phyloP scores from a whole-genome alignment of 2,888 invertebrate species.

The Augochlorella aurata region DNA sequence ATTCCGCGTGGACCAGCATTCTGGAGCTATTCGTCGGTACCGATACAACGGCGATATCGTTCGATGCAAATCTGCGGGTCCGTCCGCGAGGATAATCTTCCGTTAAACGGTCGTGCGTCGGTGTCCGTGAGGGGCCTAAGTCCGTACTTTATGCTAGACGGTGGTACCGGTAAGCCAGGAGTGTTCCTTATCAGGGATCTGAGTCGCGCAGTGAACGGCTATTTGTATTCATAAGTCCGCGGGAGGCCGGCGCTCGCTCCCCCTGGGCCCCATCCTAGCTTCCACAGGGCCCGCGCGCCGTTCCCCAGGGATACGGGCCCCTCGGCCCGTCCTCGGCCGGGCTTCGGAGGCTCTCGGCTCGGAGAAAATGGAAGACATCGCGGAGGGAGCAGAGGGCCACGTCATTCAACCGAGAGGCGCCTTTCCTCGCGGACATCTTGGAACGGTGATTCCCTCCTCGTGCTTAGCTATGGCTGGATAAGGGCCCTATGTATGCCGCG shows the following conservation, averaged over 20 bases:
- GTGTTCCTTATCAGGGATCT: constrained; percentile 80
- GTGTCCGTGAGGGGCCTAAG: constrained; percentile 55
- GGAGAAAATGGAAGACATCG: constrained; percentile 48
- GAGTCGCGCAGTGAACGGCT: constrained; percentile 82
- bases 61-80: constrained; percentile 61
- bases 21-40: constrained; percentile 17
- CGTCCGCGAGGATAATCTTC: constrained; percentile 71
- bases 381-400: constrained; percentile 59
- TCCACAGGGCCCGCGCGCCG: constrained; percentile 43
- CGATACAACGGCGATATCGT: constrained; percentile 63
- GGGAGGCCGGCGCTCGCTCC: constrained; percentile 80
- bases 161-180: constrained; percentile 66
- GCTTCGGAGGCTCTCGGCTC: not conserved
- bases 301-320: constrained; percentile 60
- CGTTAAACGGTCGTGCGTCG: constrained; percentile 72
- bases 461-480: constrained; percentile 9
- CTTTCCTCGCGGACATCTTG: constrained; percentile 62
- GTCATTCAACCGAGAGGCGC: constrained; percentile 69
- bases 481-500: constrained; percentile 55
- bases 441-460: constrained; percentile 76
- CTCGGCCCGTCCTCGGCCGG: constrained; percentile 14
- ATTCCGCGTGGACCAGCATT: constrained; percentile 33
- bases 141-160: constrained; percentile 65
- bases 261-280: constrained; percentile 49
- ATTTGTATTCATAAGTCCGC: constrained; percentile 82